Conservation (phyloP, 2,888 invertebrate genomes). For the Bombylius discolor region DNA sequence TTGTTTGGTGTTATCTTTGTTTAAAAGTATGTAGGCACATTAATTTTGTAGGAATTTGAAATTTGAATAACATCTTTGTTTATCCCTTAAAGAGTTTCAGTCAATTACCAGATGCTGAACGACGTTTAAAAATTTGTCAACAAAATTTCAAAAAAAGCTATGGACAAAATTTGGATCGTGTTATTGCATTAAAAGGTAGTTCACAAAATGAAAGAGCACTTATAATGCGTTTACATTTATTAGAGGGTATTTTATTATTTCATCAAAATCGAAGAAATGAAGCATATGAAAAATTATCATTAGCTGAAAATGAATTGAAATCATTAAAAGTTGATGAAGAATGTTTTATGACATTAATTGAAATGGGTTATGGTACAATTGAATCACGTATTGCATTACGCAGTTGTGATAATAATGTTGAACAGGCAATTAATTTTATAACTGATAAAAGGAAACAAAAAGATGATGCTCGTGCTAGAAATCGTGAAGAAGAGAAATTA, state of each 20-base stretch:
- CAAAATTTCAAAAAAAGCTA: slow-evolving; percentile 50
- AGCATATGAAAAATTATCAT: slow-evolving; percentile 45
- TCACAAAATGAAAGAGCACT: slow-evolving; percentile 55
- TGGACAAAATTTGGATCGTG: slow-evolving; percentile 49
- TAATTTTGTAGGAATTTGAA: background rate
- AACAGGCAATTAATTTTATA: slow-evolving; percentile 52
- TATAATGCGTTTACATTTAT: slow-evolving; percentile 61
- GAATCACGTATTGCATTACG: slow-evolving; percentile 61
- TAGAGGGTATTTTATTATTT: slow-evolving; percentile 67
- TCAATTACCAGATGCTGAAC: slow-evolving; percentile 59
- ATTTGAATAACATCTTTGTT: background rate
- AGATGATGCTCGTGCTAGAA: slow-evolving; percentile 38
- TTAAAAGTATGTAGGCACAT: slow-evolving; percentile 33
- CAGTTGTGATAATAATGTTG: slow-evolving; percentile 44
- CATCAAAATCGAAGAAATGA: slow-evolving; percentile 58
- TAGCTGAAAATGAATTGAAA: slow-evolving; percentile 51
- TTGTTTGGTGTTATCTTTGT: slow-evolving; percentile 80
- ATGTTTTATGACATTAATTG: slow-evolving; percentile 40
- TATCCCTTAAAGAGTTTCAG: slow-evolving; percentile 43
- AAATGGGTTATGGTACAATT: slow-evolving; percentile 50
- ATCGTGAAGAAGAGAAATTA: slow-evolving; percentile 38
- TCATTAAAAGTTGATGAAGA: slow-evolving; percentile 47
- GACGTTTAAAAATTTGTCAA: slow-evolving; percentile 54
- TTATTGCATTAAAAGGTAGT: slow-evolving; percentile 45
- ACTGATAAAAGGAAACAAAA: slow-evolving; percentile 42